Evolutionary conservation across 92 coral and sea anemone genomes (phyloP), one percentile per base, ranked within the genome.

Genomic region (Diadumene lineata): DNA sequence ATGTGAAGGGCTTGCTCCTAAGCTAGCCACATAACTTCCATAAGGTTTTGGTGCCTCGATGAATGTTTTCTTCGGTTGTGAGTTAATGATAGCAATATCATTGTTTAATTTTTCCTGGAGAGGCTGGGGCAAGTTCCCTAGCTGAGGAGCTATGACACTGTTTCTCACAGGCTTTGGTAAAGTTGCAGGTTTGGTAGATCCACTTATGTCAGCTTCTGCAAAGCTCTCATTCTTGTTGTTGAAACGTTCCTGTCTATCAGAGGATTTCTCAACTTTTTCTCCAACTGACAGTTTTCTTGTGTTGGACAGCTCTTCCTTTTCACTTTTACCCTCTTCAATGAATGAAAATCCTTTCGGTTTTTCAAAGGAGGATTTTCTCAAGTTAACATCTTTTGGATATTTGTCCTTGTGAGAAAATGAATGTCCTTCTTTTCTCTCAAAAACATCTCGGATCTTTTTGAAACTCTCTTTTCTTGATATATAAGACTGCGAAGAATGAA

Each of bases 101-200:
- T 17, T 7, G 13, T 58, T 21, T 23, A 53, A 15, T 4, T 53
- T 4, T 53, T 53, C 58, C 19, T 53, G n/a, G 7, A 28, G 31
- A 6, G 38, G 43, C 11, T 6, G 21, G 1, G 9, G 0, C 24
- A 31, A 9, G 11, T 56, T 72, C 32, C 22, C 66, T n/a, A 32
- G 55, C 11, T 32, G 66, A 22, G 38, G 50, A 31, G 34, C 2
- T 1, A 11, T 6, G 23, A 25, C 15, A 21, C 29, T 23, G 22
- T 34, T 72, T 31, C 63, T 33, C 11, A 21, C 2, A 7, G 77
- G 56, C 13, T 72, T 72, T 19, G 77, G 77, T 10, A 21, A 25
- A 21, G 53, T 56, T 0, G 26, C 61, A 0, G 32, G 50, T 32
- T 70, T 70, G 22, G 66, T 0, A 21, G 23, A 9, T 62, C 21